These are phyloP conservation scores for Adela reaumurella DNA, from an alignment of 2,888 invertebrate genomes.

Conservation along the genomic window DNA sequence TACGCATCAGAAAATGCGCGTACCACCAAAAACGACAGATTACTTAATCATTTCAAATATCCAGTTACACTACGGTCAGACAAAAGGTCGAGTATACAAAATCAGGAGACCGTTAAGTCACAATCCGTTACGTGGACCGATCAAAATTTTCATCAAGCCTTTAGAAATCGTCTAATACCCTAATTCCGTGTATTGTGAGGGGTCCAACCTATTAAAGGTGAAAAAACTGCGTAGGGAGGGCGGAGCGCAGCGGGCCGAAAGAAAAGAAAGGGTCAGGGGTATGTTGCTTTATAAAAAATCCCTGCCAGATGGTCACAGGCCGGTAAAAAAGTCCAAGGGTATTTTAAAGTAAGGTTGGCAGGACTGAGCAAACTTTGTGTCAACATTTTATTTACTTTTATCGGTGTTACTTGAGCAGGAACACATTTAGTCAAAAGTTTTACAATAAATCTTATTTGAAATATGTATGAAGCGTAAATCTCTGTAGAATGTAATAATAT, in stretches of 20 bases:
- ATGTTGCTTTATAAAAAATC: constrained; percentile 43
- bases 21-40: too few species aligned
- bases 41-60: background rate
- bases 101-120: constrained; percentile 39
- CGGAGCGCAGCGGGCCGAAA: background rate
- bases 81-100: background rate
- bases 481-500: too few species aligned
- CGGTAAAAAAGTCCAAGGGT: background rate
- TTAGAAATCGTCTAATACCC: constrained; percentile 51
- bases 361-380: too few species aligned
- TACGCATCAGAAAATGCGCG: too few species aligned
- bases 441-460: too few species aligned
- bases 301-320: constrained; percentile 47
- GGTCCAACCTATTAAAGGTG: constrained; percentile 17
- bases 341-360: too few species aligned
- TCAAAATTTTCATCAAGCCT: constrained; percentile 51
- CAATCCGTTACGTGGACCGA: constrained; percentile 48
- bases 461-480: too few species aligned
- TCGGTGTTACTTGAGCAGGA: too few species aligned
- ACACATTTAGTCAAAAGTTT: too few species aligned
- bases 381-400: too few species aligned
- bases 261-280: constrained; percentile 49
- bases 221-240: background rate
- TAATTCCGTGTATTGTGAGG: constrained; percentile 53
- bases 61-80: background rate